phyloP scores from a whole-genome alignment of 2,113 vertebrate genomes.

The Syngnathus typhle region DNA sequence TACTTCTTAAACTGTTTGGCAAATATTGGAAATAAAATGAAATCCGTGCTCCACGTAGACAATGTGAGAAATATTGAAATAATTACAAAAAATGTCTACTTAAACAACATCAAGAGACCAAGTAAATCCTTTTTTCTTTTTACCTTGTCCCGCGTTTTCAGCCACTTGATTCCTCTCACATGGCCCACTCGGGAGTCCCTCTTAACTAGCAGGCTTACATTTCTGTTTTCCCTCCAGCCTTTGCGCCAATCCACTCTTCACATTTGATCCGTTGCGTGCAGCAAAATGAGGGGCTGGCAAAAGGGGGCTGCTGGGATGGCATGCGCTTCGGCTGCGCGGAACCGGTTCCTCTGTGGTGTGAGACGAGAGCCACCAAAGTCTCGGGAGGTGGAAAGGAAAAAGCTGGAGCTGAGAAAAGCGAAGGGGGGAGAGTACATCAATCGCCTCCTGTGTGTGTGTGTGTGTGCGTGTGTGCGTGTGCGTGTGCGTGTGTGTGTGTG shows the following conservation, averaged over 20 bases:
- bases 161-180: conserved; percentile 54
- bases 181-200: conserved; percentile 45
- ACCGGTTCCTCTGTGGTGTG: conserved; percentile 41
- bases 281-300: conserved; percentile 24
- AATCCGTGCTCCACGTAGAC: conserved; percentile 19
- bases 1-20: conserved; percentile 17
- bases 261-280: conserved; percentile 35
- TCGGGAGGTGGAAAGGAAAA: conserved; percentile 44
- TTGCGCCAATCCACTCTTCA: conserved; percentile 25
- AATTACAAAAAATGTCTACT: conserved; percentile 3
- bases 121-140: conserved; percentile 32
- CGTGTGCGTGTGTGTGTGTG: conserved; percentile 24
- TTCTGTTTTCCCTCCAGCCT: conserved; percentile 57
- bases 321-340: conserved; percentile 48
- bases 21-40: conserved; percentile 30
- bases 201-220: conserved; percentile 55
- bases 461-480: conserved; percentile 7
- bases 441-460: conserved; percentile 40
- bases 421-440: conserved; percentile 57
- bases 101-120: neutral
- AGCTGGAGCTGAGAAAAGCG: conserved; percentile 42
- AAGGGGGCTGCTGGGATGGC: conserved; percentile 27
- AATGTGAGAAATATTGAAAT: conserved; percentile 8
- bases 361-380: conserved; percentile 53
- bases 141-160: conserved; percentile 54